These are phyloP conservation scores for Mola mola DNA, from an alignment of 2,113 vertebrate species.

Conservation along the genomic window DNA sequence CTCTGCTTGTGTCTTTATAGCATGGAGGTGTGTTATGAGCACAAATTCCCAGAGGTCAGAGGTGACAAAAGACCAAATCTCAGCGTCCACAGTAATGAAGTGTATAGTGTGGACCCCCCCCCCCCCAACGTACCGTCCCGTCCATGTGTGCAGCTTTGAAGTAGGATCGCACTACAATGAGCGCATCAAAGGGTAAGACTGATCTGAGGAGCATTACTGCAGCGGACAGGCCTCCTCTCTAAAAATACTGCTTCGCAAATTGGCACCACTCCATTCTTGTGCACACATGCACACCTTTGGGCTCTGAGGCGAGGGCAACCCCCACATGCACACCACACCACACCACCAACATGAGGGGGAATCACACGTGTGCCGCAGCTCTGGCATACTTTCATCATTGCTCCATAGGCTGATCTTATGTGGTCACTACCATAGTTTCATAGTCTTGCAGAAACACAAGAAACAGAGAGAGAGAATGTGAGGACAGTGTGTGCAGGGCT, in stretches of 20 bases:
- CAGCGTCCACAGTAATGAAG: constrained; percentile 44
- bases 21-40: constrained; percentile 45
- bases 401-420: constrained; percentile 27
- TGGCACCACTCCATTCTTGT: constrained; percentile 69
- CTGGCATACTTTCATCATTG: constrained; percentile 24
- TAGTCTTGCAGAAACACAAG: background rate
- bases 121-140: constrained; percentile 5
- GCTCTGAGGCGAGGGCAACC: constrained; percentile 5
- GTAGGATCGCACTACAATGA: constrained; percentile 74
- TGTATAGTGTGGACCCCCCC: constrained; percentile 20
- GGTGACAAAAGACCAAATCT: constrained; percentile 46
- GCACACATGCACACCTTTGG: constrained; percentile 19
- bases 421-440: constrained; percentile 1
- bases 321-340: constrained; percentile 12
- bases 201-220: constrained; percentile 72
- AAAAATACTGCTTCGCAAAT: constrained; percentile 77
- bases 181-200: constrained; percentile 72
- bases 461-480: background rate
- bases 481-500: background rate
- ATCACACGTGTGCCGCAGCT: constrained; percentile 57
- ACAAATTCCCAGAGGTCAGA: constrained; percentile 48
- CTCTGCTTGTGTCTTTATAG: constrained; percentile 7
- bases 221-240: constrained; percentile 51
- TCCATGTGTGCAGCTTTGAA: constrained; percentile 74
- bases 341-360: background rate